Conservation (phyloP, 2,888 invertebrate species). For the Cecidostiba fungosa region DNA sequence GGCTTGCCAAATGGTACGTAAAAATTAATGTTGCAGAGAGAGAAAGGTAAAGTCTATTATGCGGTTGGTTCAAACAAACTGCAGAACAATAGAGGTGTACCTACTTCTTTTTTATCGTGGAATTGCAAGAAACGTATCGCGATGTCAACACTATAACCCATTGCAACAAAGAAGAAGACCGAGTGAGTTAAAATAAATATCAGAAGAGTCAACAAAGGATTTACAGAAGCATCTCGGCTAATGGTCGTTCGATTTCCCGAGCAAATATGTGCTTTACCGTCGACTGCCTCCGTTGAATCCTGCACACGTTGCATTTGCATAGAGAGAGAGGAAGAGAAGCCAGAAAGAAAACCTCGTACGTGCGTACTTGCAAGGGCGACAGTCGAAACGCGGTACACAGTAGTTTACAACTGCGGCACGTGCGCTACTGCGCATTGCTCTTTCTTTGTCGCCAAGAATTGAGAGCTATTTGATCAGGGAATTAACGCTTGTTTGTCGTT, state of each 20-base stretch:
- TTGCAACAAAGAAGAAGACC: background rate
- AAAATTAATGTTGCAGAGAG: slow-evolving; percentile 1
- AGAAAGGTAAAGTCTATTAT: background rate
- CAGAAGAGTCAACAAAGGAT: background rate
- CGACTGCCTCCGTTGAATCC: slow-evolving; percentile 3
- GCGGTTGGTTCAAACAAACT: background rate
- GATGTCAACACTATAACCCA: background rate
- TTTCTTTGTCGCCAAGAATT: background rate
- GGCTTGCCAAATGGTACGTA: background rate
- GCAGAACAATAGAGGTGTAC: background rate
- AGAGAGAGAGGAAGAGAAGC: background rate
- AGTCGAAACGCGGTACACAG: slow-evolving; percentile 28
- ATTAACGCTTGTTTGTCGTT: slow-evolving; percentile 34
- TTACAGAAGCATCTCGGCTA: slow-evolving; percentile 12
- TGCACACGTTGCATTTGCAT: background rate
- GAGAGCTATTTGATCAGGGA: slow-evolving; percentile 39
- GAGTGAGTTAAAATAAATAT: slow-evolving; percentile 1
- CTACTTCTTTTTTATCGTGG: background rate
- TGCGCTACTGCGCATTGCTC: slow-evolving; percentile 40
- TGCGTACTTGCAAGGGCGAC: slow-evolving; percentile 1
- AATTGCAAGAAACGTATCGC: background rate
- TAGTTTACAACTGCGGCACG: slow-evolving; percentile 45
- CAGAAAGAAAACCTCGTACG: background rate
- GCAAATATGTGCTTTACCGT: slow-evolving; percentile 46
- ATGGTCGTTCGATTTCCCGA: slow-evolving; percentile 35